Base-by-base conservation (phyloP, 2,797 vertebrate species). In the Eurystomus glaucurus region DNA sequence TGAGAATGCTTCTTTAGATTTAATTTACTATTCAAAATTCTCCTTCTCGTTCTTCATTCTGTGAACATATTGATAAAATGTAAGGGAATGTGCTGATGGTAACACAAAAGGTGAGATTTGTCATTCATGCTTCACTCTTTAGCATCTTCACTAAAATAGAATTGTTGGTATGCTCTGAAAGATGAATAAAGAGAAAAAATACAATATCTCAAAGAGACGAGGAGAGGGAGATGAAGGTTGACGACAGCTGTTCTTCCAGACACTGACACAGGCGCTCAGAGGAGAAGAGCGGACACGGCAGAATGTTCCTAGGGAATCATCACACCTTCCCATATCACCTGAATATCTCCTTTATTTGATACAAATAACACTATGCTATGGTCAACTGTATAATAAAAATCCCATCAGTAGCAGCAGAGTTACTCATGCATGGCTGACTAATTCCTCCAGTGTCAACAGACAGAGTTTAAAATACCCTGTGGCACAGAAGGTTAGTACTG, bases 401-500 rank as follows among this genome's bases (percentile, higher is more conserved):
- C 69, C n/a, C 72, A 93, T 82, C 93, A 96, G 52, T 65, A 90
- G 78, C 60, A 68, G 26, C 29, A n/a, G 66, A 75, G 51, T 86
- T 93, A 61, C 39, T 90, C 78, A 76, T 87, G 75, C 89, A 91
- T 91, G 92, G 82, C 80, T 94, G 90, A 62, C 90, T 94, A 96
- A 97, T 97, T 96, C 68, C 41, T 97, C 33, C 39, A 48, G 19
- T 58, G 92, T 76, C 85, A 94, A 92, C 69, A 95, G 80, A 75
- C 1, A 77, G 80, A 76, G 35, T 97, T 93, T 79, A 82, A 97
- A 94, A 86, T 58, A 78, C 29, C 70, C 61, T 50, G n/a, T 87
- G 64, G 78, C 68, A 94, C 60, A 89, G 85, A 92, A 93, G 92
- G 69, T 84, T 96, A 86, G 86, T 92, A 92, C 39, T 90, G 57